Evolutionary conservation across 2,888 invertebrate genomes (phyloP), one percentile per base, ranked within the genome.

Genomic region (Selenia dentaria): DNA sequence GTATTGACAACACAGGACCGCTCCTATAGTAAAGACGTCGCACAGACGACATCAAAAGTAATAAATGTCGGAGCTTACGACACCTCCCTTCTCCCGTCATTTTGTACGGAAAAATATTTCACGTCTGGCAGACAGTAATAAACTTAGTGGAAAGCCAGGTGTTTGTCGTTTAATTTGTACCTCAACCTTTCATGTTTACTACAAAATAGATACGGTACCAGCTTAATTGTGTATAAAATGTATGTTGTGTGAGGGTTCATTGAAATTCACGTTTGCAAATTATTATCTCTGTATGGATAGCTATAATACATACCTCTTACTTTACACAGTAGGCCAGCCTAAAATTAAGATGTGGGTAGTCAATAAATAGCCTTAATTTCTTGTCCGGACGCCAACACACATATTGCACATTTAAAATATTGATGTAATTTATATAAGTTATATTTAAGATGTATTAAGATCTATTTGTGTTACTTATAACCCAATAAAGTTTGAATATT

Each of bases 41-140:
- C 57, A 53, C 55, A 67, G 69, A 64, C 68, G 58, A 57, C 68
- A 75, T 77, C 73, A 78, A 71, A 74, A 59, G 78, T 68, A 79
- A 81, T 83, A 82, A 80, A 81, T 69, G 80, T 79, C 67, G 49
- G 64, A 62, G 69, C 79, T 79, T 73, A 82, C 79, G 82, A 78
- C 74, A 61, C 57, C 65, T 68, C 67, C 55, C 59, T 66, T 46
- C 59, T 53, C 60, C 59, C 65, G 70, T 75, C 75, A 73, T 74
- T 72, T 63, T 59, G 56, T 64, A 47, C 57, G 50, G 66, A 70
- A 72, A 76, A 75, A 79, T 74, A 74, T 74, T 74, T 75, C 64
- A 67, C 68, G 60, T 57, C 56, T 48, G 58, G 58, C 65, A 67
- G 73, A 70, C 18, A 24, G 74, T 70, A 72, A 78, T 82, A 80